Evolutionary conservation across 2,888 invertebrate species (phyloP).

Genomic region (Pachydiplax longipennis): DNA sequence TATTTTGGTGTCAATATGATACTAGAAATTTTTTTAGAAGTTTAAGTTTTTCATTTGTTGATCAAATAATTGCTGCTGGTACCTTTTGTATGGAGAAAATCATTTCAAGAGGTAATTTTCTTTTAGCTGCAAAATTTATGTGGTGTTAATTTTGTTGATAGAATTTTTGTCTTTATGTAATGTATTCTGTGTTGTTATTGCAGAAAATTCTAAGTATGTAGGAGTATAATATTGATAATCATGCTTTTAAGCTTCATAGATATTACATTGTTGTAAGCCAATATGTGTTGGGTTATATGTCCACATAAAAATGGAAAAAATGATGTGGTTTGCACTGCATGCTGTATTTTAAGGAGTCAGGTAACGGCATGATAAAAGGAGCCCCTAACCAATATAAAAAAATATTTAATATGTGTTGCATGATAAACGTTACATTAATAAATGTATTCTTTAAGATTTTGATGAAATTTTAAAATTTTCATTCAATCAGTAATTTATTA

Average conservation of each 20-base stretch:
- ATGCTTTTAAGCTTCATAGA: not conserved
- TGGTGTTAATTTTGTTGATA: not conserved
- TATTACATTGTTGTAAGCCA: not conserved
- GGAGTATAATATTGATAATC: not conserved
- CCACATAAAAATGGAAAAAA: not conserved
- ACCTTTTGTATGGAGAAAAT: too few species aligned
- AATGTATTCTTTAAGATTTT: not conserved
- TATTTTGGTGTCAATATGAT: too few species aligned
- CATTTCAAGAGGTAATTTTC: not conserved
- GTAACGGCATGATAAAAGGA: slow-evolving; percentile 16
- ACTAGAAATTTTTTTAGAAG: too few species aligned
- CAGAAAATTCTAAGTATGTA: too few species aligned
- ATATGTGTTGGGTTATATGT: not conserved
- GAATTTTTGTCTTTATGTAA: not conserved
- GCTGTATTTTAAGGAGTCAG: not conserved
- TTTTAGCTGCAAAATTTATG: not conserved
- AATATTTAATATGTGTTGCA: not conserved
- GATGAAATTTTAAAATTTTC: not conserved
- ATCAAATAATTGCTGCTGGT: too few species aligned
- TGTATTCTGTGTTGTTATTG: too few species aligned
- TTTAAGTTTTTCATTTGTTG: too few species aligned
- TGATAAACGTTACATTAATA: not conserved
- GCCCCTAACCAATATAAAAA: slow-evolving; percentile 13
- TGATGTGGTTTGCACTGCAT: slow-evolving; percentile 13
- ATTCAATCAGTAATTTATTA: not conserved